Base-by-base conservation (phyloP, 1,140 invertebrate species). In the Papilio aristodemus region DNA sequence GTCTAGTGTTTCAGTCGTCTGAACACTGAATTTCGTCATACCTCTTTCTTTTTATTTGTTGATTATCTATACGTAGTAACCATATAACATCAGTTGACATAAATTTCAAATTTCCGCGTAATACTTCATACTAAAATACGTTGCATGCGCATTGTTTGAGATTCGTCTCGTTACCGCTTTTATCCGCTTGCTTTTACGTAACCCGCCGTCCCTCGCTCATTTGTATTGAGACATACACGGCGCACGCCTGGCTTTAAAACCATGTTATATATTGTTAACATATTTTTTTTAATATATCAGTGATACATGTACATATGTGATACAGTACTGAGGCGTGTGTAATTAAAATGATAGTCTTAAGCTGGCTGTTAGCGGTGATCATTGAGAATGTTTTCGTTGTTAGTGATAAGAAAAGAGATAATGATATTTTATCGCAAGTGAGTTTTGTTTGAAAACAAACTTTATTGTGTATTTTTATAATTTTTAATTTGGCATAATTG, bases 301-400 rank as follows among this genome's bases (percentile, higher is more conserved):
- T 54, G 19, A 54, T 54, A 54, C 22, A 22, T 22, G 4, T 50
- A 50, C 46, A 22, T 50, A 54, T 32, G 41, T 50, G 25, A 66
- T 50, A 32, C 25, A 9, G 22, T 50, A 59, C n/a, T 58, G 27
- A 50, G 8, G n/a, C 63, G 19, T 66, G 62, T 66, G 27, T 66
- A 66, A 66, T 46, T 46, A 46, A 50, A 50, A 66, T 66, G 63
- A 66, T 66, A 66, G 63, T 66, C 6, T 22, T 66, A 22, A 50
- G 63, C 22, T 66, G 63, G 63, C 27, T 66, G 43, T 50, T 66
- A 10, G 41, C 43, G 2, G 63, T 66, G 41, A 17, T 66, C n/a
- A 17, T 66, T 50, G 63, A 66, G 63, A 66, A 66, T 50, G 63
- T 66, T 66, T 66, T 66, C 43, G n/a, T 66, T n/a, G n/a, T n/a